Evolutionary conservation across 1,140 invertebrate species (phyloP).

Genomic region (Lanistes nyassanus): DNA sequence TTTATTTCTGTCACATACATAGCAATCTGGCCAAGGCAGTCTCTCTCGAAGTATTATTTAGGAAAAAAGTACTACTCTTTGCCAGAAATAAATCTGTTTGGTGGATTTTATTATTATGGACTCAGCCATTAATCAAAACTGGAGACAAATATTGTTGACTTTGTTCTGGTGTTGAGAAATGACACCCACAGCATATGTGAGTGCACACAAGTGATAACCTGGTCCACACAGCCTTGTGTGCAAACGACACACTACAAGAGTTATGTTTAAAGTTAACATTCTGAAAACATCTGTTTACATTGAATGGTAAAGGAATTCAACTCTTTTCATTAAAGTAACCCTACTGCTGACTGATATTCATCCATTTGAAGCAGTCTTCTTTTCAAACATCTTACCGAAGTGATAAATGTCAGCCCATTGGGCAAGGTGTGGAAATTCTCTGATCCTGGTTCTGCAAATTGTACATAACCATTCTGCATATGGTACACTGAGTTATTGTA

Average conservation of each 20-base stretch:
- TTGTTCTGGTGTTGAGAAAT: not conserved
- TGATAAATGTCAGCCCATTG: slow-evolving; percentile 49
- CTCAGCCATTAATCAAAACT: not conserved
- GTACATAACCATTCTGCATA: no score
- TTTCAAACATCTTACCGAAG: slow-evolving; percentile 37
- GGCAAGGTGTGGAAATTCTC: slow-evolving; percentile 44
- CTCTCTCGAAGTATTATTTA: no score
- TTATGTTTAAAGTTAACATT: not conserved
- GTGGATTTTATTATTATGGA: no score
- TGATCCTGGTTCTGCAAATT: slow-evolving; percentile 45
- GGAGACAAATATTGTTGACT: not conserved
- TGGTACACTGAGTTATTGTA: no score
- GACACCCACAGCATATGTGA: not conserved
- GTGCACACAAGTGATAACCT: slow-evolving; percentile 9
- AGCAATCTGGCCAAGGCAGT: no score
- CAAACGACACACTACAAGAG: not conserved
- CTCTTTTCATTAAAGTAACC: not conserved
- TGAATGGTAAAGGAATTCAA: not conserved
- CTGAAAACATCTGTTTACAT: not conserved
- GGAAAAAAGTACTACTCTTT: no score
- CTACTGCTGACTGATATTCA: no score
- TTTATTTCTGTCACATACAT: no score
- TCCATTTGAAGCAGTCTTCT: no score
- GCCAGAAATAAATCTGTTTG: no score
- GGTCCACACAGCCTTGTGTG: slow-evolving; percentile 8